Percentiles rank a stretch among this genome's conserved stretches.
phyloP scores from a whole-genome alignment of 2,888 invertebrate species.

The Athalia circularis region DNA sequence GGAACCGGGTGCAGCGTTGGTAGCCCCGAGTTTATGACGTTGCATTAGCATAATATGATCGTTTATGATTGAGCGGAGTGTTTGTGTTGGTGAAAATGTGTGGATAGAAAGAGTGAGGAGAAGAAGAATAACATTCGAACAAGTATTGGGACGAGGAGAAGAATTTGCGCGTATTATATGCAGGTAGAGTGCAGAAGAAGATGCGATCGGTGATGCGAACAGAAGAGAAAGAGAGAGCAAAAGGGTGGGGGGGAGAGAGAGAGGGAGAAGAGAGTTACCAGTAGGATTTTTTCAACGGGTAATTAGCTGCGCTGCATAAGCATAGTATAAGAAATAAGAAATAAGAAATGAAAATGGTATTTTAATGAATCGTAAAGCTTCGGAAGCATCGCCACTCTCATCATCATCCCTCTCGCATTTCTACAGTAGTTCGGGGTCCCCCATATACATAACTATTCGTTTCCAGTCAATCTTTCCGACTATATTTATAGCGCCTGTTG shows the following conservation, averaged over 20 bases:
- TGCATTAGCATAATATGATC: constrained; percentile 54
- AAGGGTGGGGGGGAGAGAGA: no score
- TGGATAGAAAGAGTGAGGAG: constrained; percentile 44
- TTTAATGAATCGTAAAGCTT: constrained; percentile 68
- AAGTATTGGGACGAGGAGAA: background rate
- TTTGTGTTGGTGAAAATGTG: constrained; percentile 49
- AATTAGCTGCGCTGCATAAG: constrained; percentile 68
- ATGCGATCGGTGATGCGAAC: constrained; percentile 16
- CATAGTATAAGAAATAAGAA: constrained; percentile 45
- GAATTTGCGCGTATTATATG: no score
- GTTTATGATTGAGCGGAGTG: constrained; percentile 51
- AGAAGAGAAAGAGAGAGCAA: constrained; percentile 25
- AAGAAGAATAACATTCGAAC: constrained; percentile 46
- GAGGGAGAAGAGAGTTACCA: background rate
- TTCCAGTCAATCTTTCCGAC: constrained; percentile 18
- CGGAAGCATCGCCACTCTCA: constrained; percentile 51
- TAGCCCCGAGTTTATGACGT: constrained; percentile 34
- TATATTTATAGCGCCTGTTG: background rate
- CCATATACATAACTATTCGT: background rate
- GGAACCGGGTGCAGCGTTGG: constrained; percentile 4
- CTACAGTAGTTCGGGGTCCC: background rate
- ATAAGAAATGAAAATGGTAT: constrained; percentile 60
- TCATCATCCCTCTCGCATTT: constrained; percentile 11
- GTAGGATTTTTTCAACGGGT: constrained; percentile 54
- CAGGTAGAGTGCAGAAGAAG: constrained; percentile 31